Evolutionary conservation across 1,140 invertebrate genomes (phyloP).

Genomic region (Anagrus nilaparvatae): DNA sequence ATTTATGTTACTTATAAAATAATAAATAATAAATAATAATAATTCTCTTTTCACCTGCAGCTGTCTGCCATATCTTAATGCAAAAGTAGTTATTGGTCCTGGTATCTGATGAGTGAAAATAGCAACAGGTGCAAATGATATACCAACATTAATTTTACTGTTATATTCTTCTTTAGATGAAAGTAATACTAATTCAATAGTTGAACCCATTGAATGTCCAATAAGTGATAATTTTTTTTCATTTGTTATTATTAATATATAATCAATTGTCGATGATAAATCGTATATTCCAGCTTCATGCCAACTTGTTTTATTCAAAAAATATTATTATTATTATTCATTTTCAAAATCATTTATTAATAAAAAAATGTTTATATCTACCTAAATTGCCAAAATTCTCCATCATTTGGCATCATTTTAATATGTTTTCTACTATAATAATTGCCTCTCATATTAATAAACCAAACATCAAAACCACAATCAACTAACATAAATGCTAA

Average conservation of each 20-base stretch:
- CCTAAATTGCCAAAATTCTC: conserved; percentile 47
- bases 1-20: not conserved
- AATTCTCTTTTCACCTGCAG: conserved; percentile 24
- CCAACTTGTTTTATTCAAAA: too few species aligned
- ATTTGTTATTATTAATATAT: conserved; percentile 42
- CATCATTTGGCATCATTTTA: conserved; percentile 35
- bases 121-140: conserved; percentile 46
- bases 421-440: conserved; percentile 49
- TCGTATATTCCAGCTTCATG: conserved; percentile 52
- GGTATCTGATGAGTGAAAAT: conserved; percentile 28
- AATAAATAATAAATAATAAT: conserved; percentile 1
- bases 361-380: conserved; percentile 10
- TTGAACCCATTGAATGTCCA: conserved; percentile 40
- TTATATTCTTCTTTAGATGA: conserved; percentile 41
- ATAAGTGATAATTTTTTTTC: conserved; percentile 36
- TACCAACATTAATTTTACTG: conserved; percentile 33
- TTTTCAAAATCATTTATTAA: too few species aligned
- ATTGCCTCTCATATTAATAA: conserved; percentile 58
- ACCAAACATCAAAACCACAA: conserved; percentile 59
- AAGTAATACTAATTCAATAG: conserved; percentile 36
- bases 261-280: conserved; percentile 47
- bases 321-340: too few species aligned
- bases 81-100: conserved; percentile 22
- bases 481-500: conserved; percentile 50
- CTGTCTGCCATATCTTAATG: conserved; percentile 27